Evolutionary conservation across 2,888 invertebrate genomes (phyloP).

Genomic region (Morpho achilles): DNA sequence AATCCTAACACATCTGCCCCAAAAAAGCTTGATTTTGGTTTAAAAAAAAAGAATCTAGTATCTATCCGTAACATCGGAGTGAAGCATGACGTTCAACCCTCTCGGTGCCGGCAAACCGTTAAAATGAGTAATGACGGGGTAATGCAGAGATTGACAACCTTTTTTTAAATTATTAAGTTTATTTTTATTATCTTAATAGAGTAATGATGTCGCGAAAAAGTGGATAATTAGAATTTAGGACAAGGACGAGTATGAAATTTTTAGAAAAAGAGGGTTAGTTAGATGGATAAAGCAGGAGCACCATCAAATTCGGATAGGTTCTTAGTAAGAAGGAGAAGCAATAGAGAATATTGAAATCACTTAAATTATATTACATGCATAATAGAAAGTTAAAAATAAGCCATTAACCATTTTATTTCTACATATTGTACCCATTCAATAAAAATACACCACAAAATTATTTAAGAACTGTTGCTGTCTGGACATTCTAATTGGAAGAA

Average conservation of each 20-base stretch:
- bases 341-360: too few species aligned
- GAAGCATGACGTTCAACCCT: constrained; percentile 66
- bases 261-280: background rate
- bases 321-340: too few species aligned
- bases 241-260: background rate
- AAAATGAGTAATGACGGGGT: constrained; percentile 68
- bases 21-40: constrained; percentile 41
- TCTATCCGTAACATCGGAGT: constrained; percentile 61
- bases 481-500: too few species aligned
- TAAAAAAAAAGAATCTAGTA: constrained; percentile 38
- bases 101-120: constrained; percentile 68
- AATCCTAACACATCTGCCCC: constrained; percentile 63
- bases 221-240: background rate
- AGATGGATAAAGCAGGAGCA: too few species aligned
- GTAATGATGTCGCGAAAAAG: background rate
- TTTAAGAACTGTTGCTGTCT: too few species aligned
- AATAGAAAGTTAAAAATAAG: too few species aligned
- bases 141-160: constrained; percentile 45
- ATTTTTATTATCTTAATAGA: background rate
- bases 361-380: too few species aligned
- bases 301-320: too few species aligned
- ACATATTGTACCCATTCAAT: too few species aligned
- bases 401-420: too few species aligned
- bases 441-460: too few species aligned
- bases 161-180: constrained; percentile 15